Evolutionary conservation across 1,140 invertebrate genomes (phyloP), one percentile per base, ranked within the genome.

Genomic region (Drosophila sp.): DNA sequence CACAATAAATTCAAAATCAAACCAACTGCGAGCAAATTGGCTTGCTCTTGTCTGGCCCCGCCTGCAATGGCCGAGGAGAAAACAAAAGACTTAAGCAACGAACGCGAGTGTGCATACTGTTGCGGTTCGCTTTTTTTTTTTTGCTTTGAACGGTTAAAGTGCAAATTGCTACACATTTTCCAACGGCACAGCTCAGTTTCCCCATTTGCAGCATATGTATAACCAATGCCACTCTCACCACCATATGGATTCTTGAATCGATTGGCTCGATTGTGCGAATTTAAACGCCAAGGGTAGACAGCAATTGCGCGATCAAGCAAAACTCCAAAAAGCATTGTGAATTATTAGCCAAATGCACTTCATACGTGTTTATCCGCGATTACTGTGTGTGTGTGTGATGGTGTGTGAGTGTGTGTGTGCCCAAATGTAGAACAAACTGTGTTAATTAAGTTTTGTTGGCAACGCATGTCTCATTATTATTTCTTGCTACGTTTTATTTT

Each of bases 31-130:
- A 79, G 64, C 79, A 82, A 79, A 86, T 82, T 82, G 82, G 66
- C 78, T 38, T 32, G 63, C 38, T 60, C 44, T 50, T 50, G 44
- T 50, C 44, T 50, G 4, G 44, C 44, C 44, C 44, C 57, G 35
- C 65, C 30, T 11, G 35, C 17, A 25, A 50, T 32, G 50, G 57
- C 44, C 33, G 17, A 17, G 11, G 40, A 75, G 60, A 69, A 72
- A 79, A 77, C 80, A 85, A 91, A 87, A 89, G 87, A 89, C 87
- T 89, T 89, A 89, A 69, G 89, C 71, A 89, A 91, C 89, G 72
- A 79, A 82, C 78, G 64, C 55, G 66, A 69, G 27, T 55, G 47
- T 65, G 38, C 71, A 62, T 70, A 64, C 69, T 54, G 44, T 40
- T 78, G 70, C 67, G 73, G 69, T 79, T 82, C 70, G 7, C 3